Evolutionary conservation across 2,888 invertebrate genomes (phyloP).

Genomic region (Pyrrhia umbra): DNA sequence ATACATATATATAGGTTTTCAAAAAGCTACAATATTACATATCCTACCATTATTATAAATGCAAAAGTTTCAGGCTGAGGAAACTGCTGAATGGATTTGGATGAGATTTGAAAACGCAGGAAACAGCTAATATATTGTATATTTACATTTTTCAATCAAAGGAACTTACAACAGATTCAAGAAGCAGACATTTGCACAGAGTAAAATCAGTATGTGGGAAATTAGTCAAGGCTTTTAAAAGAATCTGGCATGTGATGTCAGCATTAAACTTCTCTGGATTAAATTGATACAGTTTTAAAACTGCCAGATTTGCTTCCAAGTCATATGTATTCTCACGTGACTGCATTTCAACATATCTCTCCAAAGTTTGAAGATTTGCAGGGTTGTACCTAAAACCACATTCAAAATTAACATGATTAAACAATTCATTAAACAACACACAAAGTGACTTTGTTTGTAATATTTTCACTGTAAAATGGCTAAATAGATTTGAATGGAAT

Average conservation of each 20-base stretch:
- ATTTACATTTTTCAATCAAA: background rate
- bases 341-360: slow-evolving; percentile 98
- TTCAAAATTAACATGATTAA: background rate
- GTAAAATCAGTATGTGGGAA: slow-evolving; percentile 99
- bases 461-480: background rate
- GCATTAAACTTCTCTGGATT: slow-evolving; percentile 96
- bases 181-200: slow-evolving; percentile 98
- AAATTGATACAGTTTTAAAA: slow-evolving; percentile 99
- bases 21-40: background rate
- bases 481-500: too few species aligned
- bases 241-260: slow-evolving; percentile 96
- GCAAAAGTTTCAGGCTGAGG: too few species aligned
- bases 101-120: background rate
- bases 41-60: too few species aligned
- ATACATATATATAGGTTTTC: too few species aligned
- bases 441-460: background rate
- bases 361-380: slow-evolving; percentile 96
- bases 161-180: slow-evolving; percentile 90
- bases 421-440: too few species aligned
- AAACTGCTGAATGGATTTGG: too few species aligned
- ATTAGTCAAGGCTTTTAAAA: slow-evolving; percentile 98
- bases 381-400: slow-evolving; percentile 95
- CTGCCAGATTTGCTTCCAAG: slow-evolving; percentile 98
- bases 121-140: background rate
- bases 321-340: slow-evolving; percentile 98